Conservation (phyloP, 2,888 invertebrate species). For the Agrochola litura region DNA sequence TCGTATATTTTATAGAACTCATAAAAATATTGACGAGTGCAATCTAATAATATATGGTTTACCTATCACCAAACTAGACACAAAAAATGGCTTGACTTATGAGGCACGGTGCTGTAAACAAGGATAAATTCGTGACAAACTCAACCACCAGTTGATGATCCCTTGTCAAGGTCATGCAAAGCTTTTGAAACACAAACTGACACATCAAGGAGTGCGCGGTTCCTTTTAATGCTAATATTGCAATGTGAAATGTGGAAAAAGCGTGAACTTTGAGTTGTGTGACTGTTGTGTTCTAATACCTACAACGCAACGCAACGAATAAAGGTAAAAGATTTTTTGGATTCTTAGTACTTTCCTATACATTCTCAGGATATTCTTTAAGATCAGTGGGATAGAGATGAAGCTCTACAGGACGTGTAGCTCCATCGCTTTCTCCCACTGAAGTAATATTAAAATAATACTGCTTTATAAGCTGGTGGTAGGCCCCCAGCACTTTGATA, state of each 20-base stretch:
- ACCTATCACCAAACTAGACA: not conserved
- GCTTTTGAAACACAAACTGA: not conserved
- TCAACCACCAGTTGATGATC: not conserved
- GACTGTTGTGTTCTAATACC: constrained; percentile 16
- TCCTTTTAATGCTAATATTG: not conserved
- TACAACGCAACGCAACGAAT: constrained; percentile 6
- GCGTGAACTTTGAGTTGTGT: constrained; percentile 27
- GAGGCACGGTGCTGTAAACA: not conserved
- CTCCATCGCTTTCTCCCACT: no score
- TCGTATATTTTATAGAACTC: constrained; percentile 8
- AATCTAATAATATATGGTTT: not conserved
- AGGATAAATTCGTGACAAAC: constrained; percentile 3
- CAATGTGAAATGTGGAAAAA: constrained; percentile 40
- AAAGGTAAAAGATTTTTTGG: constrained; percentile 15
- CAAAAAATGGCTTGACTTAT: not conserved
- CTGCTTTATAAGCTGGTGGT: no score
- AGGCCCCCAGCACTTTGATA: not conserved
- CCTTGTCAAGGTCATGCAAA: constrained; percentile 2
- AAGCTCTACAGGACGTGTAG: no score
- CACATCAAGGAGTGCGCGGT: constrained; percentile 14
- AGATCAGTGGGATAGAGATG: no score
- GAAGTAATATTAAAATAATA: no score
- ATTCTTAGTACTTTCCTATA: not conserved
- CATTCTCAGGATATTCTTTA: not conserved
- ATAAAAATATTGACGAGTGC: constrained; percentile 9